Evolutionary conservation across 1,140 invertebrate species (phyloP).

Genomic region (Pogonomyrmex barbatus): DNA sequence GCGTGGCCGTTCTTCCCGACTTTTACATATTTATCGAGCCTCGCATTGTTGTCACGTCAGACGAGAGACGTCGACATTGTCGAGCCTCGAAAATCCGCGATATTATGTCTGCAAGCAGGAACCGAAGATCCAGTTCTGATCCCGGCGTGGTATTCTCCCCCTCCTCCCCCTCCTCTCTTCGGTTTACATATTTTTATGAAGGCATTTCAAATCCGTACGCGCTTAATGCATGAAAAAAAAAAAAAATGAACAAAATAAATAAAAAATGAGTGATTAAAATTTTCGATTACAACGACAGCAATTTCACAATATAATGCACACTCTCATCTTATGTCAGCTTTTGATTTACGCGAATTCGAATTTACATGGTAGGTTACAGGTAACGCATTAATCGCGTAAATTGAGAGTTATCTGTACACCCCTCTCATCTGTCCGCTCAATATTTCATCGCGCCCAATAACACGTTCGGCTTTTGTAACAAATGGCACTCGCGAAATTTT

Average conservation of each 20-base stretch:
- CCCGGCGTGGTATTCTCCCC: neutral
- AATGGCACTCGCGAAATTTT: conserved; percentile 21
- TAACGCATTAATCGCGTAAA: conserved; percentile 45
- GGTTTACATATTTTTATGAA: neutral
- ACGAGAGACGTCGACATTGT: conserved; percentile 73
- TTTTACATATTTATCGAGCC: conserved; percentile 80
- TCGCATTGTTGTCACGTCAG: conserved; percentile 77
- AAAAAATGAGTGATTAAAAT: conserved; percentile 27
- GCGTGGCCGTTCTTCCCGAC: conserved; percentile 71
- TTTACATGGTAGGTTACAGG: conserved; percentile 17
- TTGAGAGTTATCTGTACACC: conserved; percentile 25
- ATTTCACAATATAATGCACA: neutral
- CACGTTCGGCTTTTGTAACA: conserved; percentile 14
- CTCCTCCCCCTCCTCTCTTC: neutral
- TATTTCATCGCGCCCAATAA: conserved; percentile 43
- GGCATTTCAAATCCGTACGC: neutral
- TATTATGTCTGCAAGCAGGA: conserved; percentile 66
- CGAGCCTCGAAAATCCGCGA: conserved; percentile 72
- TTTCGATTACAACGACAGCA: conserved; percentile 21
- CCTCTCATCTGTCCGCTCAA: conserved; percentile 12
- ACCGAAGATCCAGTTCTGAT: conserved; percentile 49
- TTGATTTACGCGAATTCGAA: conserved; percentile 38
- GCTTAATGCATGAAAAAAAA: neutral
- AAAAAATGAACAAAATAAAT: neutral
- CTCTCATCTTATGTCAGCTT: conserved; percentile 27